Evolutionary conservation across 2,797 vertebrate species (phyloP).

Genomic region (Morelia viridis): DNA sequence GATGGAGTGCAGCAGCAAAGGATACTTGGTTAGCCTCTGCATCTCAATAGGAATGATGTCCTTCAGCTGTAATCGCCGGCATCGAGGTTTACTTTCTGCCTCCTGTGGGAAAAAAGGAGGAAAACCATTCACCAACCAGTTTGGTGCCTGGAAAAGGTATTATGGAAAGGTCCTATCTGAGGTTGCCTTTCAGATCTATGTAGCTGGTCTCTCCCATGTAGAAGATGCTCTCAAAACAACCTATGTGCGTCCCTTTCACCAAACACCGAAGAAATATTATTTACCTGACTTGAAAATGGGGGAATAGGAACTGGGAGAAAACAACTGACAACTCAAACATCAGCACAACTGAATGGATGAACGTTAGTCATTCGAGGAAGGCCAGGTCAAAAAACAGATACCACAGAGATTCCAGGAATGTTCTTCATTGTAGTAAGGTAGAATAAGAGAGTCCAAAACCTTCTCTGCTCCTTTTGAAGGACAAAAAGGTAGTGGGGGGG

Average conservation of each 20-base stretch:
- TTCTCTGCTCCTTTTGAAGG: too few species aligned
- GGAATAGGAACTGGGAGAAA: background rate
- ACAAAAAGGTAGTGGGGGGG: too few species aligned
- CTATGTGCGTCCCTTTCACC: background rate
- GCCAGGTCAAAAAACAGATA: too few species aligned
- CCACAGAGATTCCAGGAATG: too few species aligned
- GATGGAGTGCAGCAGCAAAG: conserved; percentile 87
- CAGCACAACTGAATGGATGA: too few species aligned
- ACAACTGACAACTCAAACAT: too few species aligned
- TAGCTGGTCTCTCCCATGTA: background rate
- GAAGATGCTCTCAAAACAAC: background rate
- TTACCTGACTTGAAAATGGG: background rate
- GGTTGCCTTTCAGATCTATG: too few species aligned
- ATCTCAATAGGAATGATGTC: conserved; percentile 93
- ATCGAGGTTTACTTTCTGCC: conserved; percentile 87
- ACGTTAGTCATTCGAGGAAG: too few species aligned
- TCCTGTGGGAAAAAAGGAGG: conserved; percentile 71
- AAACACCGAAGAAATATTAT: background rate
- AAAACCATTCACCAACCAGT: background rate
- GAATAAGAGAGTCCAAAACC: too few species aligned
- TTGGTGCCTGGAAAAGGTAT: background rate
- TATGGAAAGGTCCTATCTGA: background rate
- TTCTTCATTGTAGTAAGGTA: too few species aligned
- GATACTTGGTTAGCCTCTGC: conserved; percentile 93
- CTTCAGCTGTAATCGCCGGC: conserved; percentile 89